Conservation (phyloP, 2,888 invertebrate species). For the Standfussiana lucernea region DNA sequence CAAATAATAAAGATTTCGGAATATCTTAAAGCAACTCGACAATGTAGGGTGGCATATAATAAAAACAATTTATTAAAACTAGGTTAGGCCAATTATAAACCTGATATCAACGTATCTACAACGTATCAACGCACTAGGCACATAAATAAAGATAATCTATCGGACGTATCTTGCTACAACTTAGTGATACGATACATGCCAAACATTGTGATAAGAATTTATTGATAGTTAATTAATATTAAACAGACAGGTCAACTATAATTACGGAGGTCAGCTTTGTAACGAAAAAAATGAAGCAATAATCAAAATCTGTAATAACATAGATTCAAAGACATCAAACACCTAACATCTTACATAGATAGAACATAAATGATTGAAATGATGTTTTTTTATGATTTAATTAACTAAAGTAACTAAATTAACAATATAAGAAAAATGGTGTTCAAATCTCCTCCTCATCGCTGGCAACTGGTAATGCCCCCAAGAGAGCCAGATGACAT, state of each 20-base stretch:
- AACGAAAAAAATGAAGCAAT: not conserved
- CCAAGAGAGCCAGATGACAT: no score
- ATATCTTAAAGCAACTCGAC: not conserved
- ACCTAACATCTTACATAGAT: not conserved
- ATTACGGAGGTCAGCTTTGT: not conserved
- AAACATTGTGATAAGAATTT: slow-evolving; percentile 22
- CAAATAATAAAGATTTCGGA: not conserved
- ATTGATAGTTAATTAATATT: not conserved
- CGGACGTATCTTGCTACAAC: slow-evolving; percentile 26
- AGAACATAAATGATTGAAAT: not conserved
- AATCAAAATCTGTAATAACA: not conserved
- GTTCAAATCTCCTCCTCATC: no score
- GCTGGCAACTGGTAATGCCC: no score
- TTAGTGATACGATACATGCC: slow-evolving; percentile 5
- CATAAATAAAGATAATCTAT: slow-evolving; percentile 32
- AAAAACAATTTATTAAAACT: not conserved
- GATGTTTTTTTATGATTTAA: no score
- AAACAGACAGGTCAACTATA: slow-evolving; percentile 8
- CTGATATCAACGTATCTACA: no score
- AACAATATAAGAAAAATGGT: not conserved
- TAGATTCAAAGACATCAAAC: not conserved
- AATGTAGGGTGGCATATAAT: not conserved
- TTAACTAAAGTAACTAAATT: no score
- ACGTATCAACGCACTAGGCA: not conserved
- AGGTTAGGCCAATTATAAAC: slow-evolving; percentile 11